Base-by-base conservation (phyloP, 2,797 vertebrate species). In the Thunnus albacares region DNA sequence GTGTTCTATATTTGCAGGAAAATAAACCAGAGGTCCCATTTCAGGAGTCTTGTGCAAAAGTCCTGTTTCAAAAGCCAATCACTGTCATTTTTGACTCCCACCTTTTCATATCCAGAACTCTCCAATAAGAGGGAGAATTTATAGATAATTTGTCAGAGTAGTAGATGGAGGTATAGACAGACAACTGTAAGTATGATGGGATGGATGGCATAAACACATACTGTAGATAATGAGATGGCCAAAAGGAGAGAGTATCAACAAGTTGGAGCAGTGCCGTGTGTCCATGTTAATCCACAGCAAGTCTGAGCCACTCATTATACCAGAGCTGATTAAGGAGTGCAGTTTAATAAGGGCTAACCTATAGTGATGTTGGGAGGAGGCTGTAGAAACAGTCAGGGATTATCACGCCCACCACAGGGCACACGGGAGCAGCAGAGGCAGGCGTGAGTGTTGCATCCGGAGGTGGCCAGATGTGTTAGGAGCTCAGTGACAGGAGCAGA, bases 401-500 rank as follows among this genome's bases (percentile, higher is more conserved):
- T 85, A 87, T 79, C 56, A 71, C 68, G 49, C 80, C 82, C 22
- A 33, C 66, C 62, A 15, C 81, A 59, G 57, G 61, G 47, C 62
- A 60, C 56, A 24, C 41, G 0, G 71, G 51, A 41, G 64, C 62
- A 63, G 75, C 20, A 17, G 74, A 60, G 28, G 26, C 75, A 20
- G 71, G 61, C 61, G 8, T 62, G 63, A 77, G 56, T 49, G 75
- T 52, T 77, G 64, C 68, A 75, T 85, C 80, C 59, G 6, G 80
- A 82, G 62, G 67, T 68, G 68, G 71, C 83, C 90, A 94, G 92
- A 93, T 95, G 92, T 90, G 88, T 84, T 20, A 7, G 70, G 30
- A 78, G 81, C 83, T 87, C 81, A 70, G 83, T 87, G 86, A 78
- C 79, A 84, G 81, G 75, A 65, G 10, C 71, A 45, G 82, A 84